Evolutionary conservation across 1,140 invertebrate genomes (phyloP).

Genomic region (Phortica variegata): DNA sequence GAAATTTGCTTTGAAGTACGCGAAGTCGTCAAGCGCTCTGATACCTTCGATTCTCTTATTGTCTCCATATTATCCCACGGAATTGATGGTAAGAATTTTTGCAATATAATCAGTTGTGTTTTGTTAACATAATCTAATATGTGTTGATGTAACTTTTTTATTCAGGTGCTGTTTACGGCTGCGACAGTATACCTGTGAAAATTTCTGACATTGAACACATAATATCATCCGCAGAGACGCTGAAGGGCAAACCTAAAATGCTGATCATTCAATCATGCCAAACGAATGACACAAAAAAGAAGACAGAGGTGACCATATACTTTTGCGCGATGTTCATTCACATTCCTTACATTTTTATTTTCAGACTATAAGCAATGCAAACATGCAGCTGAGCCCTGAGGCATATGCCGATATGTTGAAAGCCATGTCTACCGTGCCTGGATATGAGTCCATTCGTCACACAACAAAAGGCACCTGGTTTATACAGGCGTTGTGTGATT

Average conservation of each 20-base stretch:
- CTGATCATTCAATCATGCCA: constrained; percentile 51
- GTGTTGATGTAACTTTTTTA: too few species aligned
- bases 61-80: constrained; percentile 51
- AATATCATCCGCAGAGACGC: constrained; percentile 23
- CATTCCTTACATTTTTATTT: too few species aligned
- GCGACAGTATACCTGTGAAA: constrained; percentile 39
- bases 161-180: constrained; percentile 35
- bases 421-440: constrained; percentile 45
- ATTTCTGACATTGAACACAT: constrained; percentile 40
- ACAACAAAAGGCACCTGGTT: constrained; percentile 48
- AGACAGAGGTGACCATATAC: too few species aligned
- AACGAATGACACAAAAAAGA: too few species aligned
- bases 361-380: too few species aligned
- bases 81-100: constrained; percentile 21
- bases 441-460: constrained; percentile 38
- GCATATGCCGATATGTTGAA: constrained; percentile 35
- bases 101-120: neutral
- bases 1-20: constrained; percentile 31
- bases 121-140: too few species aligned
- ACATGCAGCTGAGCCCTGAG: too few species aligned
- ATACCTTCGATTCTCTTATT: constrained; percentile 38
- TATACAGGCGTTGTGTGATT: constrained; percentile 41
- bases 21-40: constrained; percentile 21
- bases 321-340: too few species aligned
- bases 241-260: constrained; percentile 40